Percentiles rank a stretch among this genome's conserved stretches.
Evolutionary conservation across 2,888 invertebrate genomes (phyloP).

Genomic region (Sesia apiformis): DNA sequence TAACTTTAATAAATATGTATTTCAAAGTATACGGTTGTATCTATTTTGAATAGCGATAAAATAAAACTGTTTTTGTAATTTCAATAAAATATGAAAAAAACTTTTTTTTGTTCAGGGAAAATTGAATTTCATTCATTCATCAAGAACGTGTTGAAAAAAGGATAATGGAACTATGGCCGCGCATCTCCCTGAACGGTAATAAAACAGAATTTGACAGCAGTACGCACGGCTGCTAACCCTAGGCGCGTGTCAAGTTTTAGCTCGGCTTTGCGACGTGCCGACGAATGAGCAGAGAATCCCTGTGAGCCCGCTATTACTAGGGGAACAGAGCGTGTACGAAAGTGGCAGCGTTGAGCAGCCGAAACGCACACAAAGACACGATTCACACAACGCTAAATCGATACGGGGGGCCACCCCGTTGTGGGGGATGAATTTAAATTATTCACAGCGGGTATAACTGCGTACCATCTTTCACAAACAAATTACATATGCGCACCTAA

Average conservation of each 20-base stretch:
- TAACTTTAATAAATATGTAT: too few relatives aligned
- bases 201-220: slow-evolving; percentile 11
- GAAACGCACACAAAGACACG: neutral
- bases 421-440: slow-evolving; percentile 73
- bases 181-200: slow-evolving; percentile 2
- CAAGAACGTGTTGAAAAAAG: neutral
- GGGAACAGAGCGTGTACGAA: neutral
- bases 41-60: too few relatives aligned
- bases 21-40: too few relatives aligned
- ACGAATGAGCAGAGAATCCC: slow-evolving; percentile 53
- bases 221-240: slow-evolving; percentile 25
- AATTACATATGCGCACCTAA: slow-evolving; percentile 71
- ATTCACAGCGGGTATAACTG: slow-evolving; percentile 71
- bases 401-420: slow-evolving; percentile 50
- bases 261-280: slow-evolving; percentile 54
- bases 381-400: slow-evolving; percentile 36
- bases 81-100: too few relatives aligned
- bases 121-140: too few relatives aligned
- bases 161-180: neutral
- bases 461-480: slow-evolving; percentile 73
- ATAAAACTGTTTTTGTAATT: too few relatives aligned
- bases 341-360: neutral
- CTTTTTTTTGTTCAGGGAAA: too few relatives aligned
- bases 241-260: slow-evolving; percentile 38
- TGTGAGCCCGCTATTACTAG: slow-evolving; percentile 37